phyloP scores from a whole-genome alignment of 2,113 vertebrate species.

The Atherinomorus stipes region DNA sequence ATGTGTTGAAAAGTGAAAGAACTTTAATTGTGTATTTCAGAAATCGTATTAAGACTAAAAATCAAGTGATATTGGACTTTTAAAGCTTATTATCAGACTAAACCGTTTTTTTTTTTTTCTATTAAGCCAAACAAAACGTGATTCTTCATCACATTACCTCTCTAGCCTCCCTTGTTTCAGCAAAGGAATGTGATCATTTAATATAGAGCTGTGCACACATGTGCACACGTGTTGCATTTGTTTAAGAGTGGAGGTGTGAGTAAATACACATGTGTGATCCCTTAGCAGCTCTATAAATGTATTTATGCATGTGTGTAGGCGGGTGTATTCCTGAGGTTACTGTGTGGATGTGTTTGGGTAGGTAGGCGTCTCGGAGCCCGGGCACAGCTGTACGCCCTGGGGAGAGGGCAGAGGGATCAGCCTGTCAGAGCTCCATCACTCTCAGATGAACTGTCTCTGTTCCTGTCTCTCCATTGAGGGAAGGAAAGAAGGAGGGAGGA shows the following conservation, averaged over 20 bases:
- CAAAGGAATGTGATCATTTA: constrained; percentile 43
- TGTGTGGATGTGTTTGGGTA: constrained; percentile 54
- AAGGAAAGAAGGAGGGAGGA: background rate
- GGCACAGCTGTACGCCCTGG: constrained; percentile 74
- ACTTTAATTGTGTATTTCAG: too few relatives aligned
- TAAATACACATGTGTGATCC: constrained; percentile 55
- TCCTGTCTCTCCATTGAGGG: constrained; percentile 20
- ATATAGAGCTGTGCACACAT: constrained; percentile 44
- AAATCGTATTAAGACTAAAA: too few relatives aligned
- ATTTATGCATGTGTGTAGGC: constrained; percentile 64
- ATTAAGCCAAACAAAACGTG: too few relatives aligned
- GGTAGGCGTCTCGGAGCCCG: constrained; percentile 55
- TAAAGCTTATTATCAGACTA: too few relatives aligned
- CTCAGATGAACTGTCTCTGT: constrained; percentile 61
- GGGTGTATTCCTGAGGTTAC: constrained; percentile 56
- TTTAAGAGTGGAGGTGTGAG: constrained; percentile 58
- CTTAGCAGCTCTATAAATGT: constrained; percentile 55
- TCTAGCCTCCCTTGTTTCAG: constrained; percentile 7
- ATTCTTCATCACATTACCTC: constrained; percentile 25
- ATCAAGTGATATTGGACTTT: too few relatives aligned
- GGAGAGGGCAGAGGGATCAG: constrained; percentile 73
- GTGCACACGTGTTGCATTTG: constrained; percentile 35
- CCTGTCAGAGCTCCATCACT: constrained; percentile 66
- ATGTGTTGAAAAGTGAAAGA: too few relatives aligned
- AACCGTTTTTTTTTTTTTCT: too few relatives aligned